Conservation (phyloP, 2,888 invertebrate species). For the Hoplodrina blanda region DNA sequence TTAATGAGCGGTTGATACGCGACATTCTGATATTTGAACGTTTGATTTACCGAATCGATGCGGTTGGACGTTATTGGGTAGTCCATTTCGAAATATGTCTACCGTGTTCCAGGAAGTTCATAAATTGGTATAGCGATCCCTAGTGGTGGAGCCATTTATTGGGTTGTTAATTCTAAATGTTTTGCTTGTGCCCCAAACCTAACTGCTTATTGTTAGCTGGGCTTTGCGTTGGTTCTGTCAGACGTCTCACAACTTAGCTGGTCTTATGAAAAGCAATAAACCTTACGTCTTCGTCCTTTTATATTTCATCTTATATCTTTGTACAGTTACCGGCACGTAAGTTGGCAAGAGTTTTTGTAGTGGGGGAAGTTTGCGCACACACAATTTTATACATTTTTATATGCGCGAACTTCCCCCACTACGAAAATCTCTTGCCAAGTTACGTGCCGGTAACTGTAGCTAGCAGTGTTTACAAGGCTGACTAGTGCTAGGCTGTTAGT, state of each 20-base stretch:
- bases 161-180: not conserved
- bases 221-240: not conserved
- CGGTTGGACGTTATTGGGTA: slow-evolving; percentile 2
- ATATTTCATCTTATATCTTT: slow-evolving; percentile 31
- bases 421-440: no score
- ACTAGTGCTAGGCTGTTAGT: slow-evolving; percentile 49
- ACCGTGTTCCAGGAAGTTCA: not conserved
- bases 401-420: no score
- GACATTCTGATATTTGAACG: slow-evolving; percentile 38
- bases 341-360: no score
- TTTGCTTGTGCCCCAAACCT: not conserved
- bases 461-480: slow-evolving; percentile 46
- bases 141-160: not conserved
- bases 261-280: not conserved
- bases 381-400: no score
- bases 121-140: not conserved
- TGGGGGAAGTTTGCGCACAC: no score
- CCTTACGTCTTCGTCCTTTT: not conserved
- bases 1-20: slow-evolving; percentile 47
- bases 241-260: not conserved
- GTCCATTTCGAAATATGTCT: slow-evolving; percentile 6
- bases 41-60: slow-evolving; percentile 33
- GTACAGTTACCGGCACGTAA: no score
- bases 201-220: not conserved
- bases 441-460: no score